Evolutionary conservation across 1,140 invertebrate genomes (phyloP), one percentile per base, ranked within the genome.

Genomic region (Aphelinus atriplicis): DNA sequence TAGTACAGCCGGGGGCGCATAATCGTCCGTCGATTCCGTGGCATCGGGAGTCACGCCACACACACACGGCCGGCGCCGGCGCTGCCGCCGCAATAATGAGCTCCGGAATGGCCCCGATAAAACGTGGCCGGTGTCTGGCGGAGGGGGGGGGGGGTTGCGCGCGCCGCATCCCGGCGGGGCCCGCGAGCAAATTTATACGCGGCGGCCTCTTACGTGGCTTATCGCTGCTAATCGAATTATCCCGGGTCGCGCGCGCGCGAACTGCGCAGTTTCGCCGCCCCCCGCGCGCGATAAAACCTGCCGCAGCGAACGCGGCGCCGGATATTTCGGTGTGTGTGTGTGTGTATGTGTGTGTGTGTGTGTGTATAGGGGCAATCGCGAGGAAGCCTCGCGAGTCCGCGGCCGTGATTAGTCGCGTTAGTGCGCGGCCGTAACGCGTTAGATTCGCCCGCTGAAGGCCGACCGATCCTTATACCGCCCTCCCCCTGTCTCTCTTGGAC

Each of bases 171-270:
- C 26, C 26, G 26, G 26, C 26, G 26, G 26, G 26, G 26, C 26
- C 26, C 26, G 26, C 26, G 26, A 26, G 26, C 26, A 26, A 26
- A 26, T 26, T 26, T 26, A 26, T 26, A 26, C 26, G 42, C 58
- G 58, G 5, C n/a, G 1, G 56, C 47, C 48, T 42, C 48, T 65
- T 65, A 65, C 63, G 63, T 65, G 47, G 63, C 63, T 51, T 65
- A 65, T 65, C 47, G 47, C 48, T 2, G 50, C 63, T 51, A 51
- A 65, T 67, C 53, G 65, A 55, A 43, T 67, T 10, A 56, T 67
- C 50, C 42, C 4, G 26, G 26, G 26, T 26, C 26, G 26, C 26
- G 26, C 26, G 26, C 26, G 26, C 46, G 47, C 5, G 43, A 63
- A n/a, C 9, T 7, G 61, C 61, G 3, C n/a, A 48, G 45, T 48